Conservation (phyloP, 2,113 vertebrate genomes). For the Charadrius vociferus region DNA sequence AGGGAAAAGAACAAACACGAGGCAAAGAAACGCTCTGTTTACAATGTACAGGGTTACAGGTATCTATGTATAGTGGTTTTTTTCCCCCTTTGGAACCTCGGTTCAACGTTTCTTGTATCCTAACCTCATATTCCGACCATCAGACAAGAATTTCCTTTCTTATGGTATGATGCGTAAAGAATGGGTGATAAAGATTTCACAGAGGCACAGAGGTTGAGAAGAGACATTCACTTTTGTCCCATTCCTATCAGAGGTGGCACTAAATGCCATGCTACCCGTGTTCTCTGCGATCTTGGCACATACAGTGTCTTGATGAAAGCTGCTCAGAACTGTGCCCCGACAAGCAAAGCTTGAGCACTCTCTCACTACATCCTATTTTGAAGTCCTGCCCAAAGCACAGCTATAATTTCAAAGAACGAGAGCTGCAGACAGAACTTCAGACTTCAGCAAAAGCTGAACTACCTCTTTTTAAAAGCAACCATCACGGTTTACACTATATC, state of each 20-base stretch:
- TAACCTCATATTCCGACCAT: not conserved
- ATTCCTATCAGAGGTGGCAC: not conserved
- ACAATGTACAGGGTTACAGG: not conserved
- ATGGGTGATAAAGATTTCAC: fast-evolving
- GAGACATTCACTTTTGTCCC: not conserved
- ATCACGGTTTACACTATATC: not conserved
- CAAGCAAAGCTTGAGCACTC: not conserved
- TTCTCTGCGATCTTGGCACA: not conserved
- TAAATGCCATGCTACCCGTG: no score
- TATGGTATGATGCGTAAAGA: not conserved
- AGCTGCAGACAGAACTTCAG: not conserved
- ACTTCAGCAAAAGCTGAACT: not conserved
- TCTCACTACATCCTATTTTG: not conserved
- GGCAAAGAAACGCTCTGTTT: not conserved
- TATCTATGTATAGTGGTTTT: fast-evolving
- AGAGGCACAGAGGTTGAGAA: not conserved
- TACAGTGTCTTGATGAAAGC: not conserved
- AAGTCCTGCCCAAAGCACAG: not conserved
- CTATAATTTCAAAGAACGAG: not conserved
- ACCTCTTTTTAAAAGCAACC: not conserved
- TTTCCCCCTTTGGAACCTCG: not conserved
- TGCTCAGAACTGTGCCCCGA: not conserved
- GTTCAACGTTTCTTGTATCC: not conserved
- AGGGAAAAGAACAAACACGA: not conserved
- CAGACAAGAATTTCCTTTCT: not conserved